Evolutionary conservation across 2,888 invertebrate species (phyloP).

Genomic region (Drosophila monieri): DNA sequence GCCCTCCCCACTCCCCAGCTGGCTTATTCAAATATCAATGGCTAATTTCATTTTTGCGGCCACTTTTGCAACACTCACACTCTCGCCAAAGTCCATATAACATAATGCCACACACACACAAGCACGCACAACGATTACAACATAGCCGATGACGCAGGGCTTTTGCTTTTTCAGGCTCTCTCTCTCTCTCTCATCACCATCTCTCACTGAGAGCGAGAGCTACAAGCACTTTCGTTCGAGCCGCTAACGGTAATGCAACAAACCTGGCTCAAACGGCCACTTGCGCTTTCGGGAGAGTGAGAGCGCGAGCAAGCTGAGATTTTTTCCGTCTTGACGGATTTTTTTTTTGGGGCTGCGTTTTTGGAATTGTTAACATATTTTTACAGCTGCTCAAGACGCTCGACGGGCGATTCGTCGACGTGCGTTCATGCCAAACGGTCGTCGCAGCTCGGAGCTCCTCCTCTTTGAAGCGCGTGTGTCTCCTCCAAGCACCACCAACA

Average conservation of each 20-base stretch:
- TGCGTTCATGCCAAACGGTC: constrained; percentile 80
- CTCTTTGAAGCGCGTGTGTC: constrained; percentile 33
- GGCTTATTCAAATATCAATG: constrained; percentile 47
- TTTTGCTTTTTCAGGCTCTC: constrained; percentile 50
- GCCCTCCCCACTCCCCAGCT: not conserved
- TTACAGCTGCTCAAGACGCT: constrained; percentile 81
- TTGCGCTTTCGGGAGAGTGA: constrained; percentile 37
- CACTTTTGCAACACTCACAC: constrained; percentile 71
- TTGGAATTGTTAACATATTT: constrained; percentile 81
- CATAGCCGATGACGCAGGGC: constrained; percentile 73
- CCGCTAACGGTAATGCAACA: constrained; percentile 59
- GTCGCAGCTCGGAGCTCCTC: constrained; percentile 68
- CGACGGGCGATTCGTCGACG: constrained; percentile 81
- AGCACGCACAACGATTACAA: constrained; percentile 34
- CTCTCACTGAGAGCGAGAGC: constrained; percentile 28
- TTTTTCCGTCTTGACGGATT: constrained; percentile 18
- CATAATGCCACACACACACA: constrained; percentile 23
- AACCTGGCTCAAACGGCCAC: constrained; percentile 14
- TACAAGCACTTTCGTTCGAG: constrained; percentile 61
- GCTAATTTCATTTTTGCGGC: constrained; percentile 55
- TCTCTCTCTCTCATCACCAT: constrained; percentile 6
- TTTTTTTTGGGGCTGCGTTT: constrained; percentile 70
- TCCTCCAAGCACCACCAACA: not conserved
- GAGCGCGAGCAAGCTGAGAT: constrained; percentile 18
- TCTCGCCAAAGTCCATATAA: constrained; percentile 45